These are phyloP conservation scores for Nematostella vectensis DNA, from an alignment of 92 coral and sea anemone genomes.

Conservation along the genomic window DNA sequence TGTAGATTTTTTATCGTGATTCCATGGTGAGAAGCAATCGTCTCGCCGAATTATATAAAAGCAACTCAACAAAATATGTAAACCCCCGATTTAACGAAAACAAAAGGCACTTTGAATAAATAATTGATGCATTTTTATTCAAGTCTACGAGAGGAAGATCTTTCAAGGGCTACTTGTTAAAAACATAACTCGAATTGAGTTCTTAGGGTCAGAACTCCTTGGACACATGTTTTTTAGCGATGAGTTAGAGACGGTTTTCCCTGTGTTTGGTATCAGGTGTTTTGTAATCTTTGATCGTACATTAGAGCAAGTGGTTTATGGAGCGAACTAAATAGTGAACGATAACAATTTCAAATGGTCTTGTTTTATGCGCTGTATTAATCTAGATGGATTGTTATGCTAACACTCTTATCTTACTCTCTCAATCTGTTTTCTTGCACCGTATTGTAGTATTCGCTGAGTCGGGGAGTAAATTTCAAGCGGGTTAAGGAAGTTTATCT, in stretches of 20 bases:
- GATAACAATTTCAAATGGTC: conserved; percentile 53
- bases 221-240: conserved; percentile 6
- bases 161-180: conserved; percentile 21
- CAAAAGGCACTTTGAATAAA: conserved; percentile 60
- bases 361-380: conserved; percentile 57
- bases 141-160: conserved; percentile 20
- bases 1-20: too few relatives aligned
- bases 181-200: conserved; percentile 20
- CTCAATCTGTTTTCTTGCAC: conserved; percentile 55
- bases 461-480: conserved; percentile 79
- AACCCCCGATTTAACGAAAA: conserved; percentile 3
- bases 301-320: conserved; percentile 3
- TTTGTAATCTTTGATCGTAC: conserved; percentile 1
- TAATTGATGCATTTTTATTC: conserved; percentile 72
- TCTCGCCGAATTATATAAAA: too few relatives aligned
- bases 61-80: too few relatives aligned
- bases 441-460: conserved; percentile 35
- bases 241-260: too few relatives aligned
- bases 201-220: not conserved
- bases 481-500: conserved; percentile 59
- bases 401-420: conserved; percentile 37
- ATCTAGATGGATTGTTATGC: conserved; percentile 69
- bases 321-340: conserved; percentile 55
- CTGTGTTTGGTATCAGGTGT: too few relatives aligned
- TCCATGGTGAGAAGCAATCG: too few relatives aligned